Evolutionary conservation across 92 coral and sea anemone genomes (phyloP).

Genomic region (Porites evermanni): DNA sequence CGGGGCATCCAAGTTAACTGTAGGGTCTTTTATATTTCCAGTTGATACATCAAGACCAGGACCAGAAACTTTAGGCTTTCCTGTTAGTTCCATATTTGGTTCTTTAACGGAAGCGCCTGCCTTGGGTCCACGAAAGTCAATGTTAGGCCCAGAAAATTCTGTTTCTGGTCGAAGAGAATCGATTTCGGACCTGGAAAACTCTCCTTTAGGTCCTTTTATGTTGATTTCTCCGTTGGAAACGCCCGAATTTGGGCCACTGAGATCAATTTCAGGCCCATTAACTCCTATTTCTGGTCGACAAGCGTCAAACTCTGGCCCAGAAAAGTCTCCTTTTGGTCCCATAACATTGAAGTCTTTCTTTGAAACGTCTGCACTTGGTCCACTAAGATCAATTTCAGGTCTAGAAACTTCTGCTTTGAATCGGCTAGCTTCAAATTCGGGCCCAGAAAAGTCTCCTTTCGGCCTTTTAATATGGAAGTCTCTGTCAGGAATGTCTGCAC

Average conservation of each 20-base stretch:
- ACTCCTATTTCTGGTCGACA: neutral
- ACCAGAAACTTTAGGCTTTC: slow-evolving; percentile 15
- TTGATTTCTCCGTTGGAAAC: neutral
- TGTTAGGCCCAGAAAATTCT: neutral
- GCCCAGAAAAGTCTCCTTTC: neutral
- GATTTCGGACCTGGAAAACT: neutral
- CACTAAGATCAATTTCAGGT: slow-evolving; percentile 20
- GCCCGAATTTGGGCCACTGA: neutral
- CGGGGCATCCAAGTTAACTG: neutral
- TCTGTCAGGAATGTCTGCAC: neutral
- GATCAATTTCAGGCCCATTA: neutral
- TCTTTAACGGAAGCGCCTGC: neutral
- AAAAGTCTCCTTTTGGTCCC: neutral
- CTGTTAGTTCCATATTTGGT: neutral
- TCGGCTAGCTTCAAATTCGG: slow-evolving; percentile 17
- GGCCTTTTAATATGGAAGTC: neutral
- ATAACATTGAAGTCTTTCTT: neutral
- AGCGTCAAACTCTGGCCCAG: neutral
- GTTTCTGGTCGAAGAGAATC: neutral
- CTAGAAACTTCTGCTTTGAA: neutral
- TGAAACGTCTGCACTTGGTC: neutral
- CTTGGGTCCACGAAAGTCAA: slow-evolving; percentile 31
- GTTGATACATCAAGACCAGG: slow-evolving; percentile 27
- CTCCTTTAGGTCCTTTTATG: neutral
- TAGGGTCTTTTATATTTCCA: neutral